Evolutionary conservation across 2,113 vertebrate genomes (phyloP), one percentile per base, ranked within the genome.

Genomic region (Trichechus manatus): DNA sequence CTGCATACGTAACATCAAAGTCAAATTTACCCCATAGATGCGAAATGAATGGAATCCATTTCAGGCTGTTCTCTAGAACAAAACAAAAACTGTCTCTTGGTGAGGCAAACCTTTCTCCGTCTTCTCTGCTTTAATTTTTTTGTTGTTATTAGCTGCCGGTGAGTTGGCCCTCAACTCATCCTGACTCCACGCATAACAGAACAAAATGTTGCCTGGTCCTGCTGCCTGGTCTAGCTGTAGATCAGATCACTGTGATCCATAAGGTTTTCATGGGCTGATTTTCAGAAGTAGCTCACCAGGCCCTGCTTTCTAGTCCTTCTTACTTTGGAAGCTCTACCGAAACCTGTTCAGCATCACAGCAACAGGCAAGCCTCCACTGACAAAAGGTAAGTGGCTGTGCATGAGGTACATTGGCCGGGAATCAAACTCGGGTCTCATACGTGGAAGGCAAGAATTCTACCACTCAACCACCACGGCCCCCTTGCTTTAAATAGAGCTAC

Each of bases 401-500:
- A 10, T 39, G 72, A 39, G 20, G 36, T 23, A 6, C 36, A 39
- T 4, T 74, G 36, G 68, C n/a, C 23, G 17, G 72, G 20, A 39
- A 39, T 74, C 20, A 39, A 74, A 39, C 72, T 14, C 7, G 25
- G 20, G n/a, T 72, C 70, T 74, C 72, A 23, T 23, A 74, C 36
- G 42, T 39, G 20, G 72, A 39, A 42, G 36, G 22, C 6, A 39
- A 36, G 20, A 10, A 74, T 74, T 74, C 72, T 3, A 74, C 20
- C 19, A 74, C 72, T 20, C 36, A 39, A 74, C 72, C 20, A 39
- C 36, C 72, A 10, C 36, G 23, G 36, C 9, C 36, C 72, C 22
- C 20, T 88, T 68, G n/a, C 88, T 91, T 94, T 96, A 85, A 81
- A 85, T 74, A 39, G 47, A 80, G 56, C 64, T 74, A 47, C n/a